Evolutionary conservation across 2,888 invertebrate genomes (phyloP).

Genomic region (Thereva unica): DNA sequence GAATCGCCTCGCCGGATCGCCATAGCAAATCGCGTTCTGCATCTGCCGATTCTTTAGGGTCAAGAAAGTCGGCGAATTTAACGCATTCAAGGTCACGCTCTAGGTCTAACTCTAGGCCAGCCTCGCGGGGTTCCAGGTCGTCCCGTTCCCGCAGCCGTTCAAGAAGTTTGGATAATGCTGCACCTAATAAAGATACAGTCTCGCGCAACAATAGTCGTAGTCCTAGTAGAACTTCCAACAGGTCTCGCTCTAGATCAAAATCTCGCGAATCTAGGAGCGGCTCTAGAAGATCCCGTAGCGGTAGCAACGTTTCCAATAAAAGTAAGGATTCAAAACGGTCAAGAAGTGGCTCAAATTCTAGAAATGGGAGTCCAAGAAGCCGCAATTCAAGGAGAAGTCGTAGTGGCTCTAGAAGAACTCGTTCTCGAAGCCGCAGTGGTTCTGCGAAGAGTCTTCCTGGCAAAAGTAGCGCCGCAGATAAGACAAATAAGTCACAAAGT

Average conservation of each 20-base stretch:
- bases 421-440: slow-evolving; percentile 45
- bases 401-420: slow-evolving; percentile 45
- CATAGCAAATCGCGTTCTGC: slow-evolving; percentile 35
- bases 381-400: slow-evolving; percentile 46
- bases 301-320: slow-evolving; percentile 48
- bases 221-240: too few relatives aligned
- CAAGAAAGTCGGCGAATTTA: slow-evolving; percentile 25
- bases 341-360: slow-evolving; percentile 43
- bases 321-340: slow-evolving; percentile 17
- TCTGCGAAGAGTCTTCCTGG: slow-evolving; percentile 46
- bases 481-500: slow-evolving; percentile 29
- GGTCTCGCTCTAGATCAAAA: slow-evolving; percentile 37
- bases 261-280: slow-evolving; percentile 32
- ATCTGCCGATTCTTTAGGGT: slow-evolving; percentile 35
- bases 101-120: slow-evolving; percentile 1
- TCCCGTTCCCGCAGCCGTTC: slow-evolving; percentile 47
- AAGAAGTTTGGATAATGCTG: slow-evolving; percentile 40
- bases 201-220: neutral
- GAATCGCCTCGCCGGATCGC: slow-evolving; percentile 7
- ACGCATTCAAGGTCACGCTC: slow-evolving; percentile 23
- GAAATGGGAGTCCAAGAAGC: slow-evolving; percentile 44
- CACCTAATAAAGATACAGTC: neutral
- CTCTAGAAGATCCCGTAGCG: slow-evolving; percentile 43
- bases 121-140: slow-evolving; percentile 2
- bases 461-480: slow-evolving; percentile 15